These are phyloP conservation scores for Burhinus oedicnemus DNA, from an alignment of 2,113 vertebrate species.

Conservation along the genomic window DNA sequence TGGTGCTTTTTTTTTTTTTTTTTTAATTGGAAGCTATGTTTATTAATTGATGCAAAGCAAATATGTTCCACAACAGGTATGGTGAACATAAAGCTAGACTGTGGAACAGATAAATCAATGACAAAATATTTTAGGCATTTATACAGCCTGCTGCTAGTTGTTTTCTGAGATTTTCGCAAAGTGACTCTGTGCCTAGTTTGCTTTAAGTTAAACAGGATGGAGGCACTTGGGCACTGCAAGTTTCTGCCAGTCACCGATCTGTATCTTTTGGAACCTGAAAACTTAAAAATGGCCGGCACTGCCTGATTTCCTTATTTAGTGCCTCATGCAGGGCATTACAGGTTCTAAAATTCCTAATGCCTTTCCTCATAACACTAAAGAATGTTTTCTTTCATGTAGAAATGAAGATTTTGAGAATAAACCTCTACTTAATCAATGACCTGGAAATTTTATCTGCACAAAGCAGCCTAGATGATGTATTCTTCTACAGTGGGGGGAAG, in stretches of 20 bases:
- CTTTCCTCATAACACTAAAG: not conserved
- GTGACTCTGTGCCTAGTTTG: not conserved
- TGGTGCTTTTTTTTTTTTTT: not conserved
- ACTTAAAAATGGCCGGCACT: not conserved
- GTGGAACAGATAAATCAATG: not conserved
- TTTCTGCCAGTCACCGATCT: not conserved
- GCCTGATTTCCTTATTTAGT: not conserved
- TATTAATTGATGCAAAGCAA: not conserved
- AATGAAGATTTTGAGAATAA: not conserved
- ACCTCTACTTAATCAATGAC: not conserved
- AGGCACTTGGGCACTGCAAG: not conserved
- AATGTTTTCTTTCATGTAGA: not conserved
- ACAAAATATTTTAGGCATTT: not conserved
- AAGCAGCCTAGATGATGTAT: not conserved
- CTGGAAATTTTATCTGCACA: not conserved
- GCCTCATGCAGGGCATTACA: not conserved
- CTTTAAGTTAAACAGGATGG: not conserved
- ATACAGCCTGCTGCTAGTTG: not conserved
- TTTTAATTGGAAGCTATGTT: not conserved
- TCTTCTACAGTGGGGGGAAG: not conserved
- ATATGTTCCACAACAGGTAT: not conserved
- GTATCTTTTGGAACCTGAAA: not conserved
- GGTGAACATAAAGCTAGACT: not conserved
- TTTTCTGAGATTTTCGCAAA: not conserved
- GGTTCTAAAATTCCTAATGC: not conserved